Conservation (phyloP, 2,113 vertebrate species). For the Pantherophis guttatus region DNA sequence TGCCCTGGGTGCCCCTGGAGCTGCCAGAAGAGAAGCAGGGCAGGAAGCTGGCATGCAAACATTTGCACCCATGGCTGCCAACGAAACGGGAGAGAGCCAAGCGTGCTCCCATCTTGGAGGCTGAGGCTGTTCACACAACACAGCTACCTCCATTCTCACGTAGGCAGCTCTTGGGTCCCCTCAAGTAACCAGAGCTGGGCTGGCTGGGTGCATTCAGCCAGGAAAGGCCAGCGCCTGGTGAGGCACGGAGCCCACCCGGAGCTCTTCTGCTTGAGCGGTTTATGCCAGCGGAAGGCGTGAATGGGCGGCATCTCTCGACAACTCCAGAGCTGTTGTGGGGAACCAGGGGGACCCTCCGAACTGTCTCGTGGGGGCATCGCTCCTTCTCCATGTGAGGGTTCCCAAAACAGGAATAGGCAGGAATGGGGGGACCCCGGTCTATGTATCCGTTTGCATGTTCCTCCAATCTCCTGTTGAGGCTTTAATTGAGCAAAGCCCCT, state of each 20-base stretch:
- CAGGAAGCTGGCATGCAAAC: neutral
- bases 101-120: accelerated
- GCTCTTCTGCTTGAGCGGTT: neutral
- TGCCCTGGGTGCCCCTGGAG: neutral
- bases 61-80: neutral
- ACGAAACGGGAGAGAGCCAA: neutral
- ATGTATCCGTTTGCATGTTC: neutral
- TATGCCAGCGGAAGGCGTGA: neutral
- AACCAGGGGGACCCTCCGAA: too few relatives aligned
- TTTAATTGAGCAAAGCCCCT: neutral
- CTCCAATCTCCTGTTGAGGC: neutral
- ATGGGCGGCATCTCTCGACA: neutral
- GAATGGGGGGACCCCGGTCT: neutral
- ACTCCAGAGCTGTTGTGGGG: neutral
- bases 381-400: accelerated
- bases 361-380: too few relatives aligned
- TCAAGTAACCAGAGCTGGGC: neutral
- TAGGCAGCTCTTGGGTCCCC: neutral
- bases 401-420: neutral
- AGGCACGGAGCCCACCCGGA: neutral
- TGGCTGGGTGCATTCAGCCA: neutral
- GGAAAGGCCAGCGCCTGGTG: neutral
- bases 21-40: neutral
- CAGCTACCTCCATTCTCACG: neutral
- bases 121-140: neutral